phyloP scores from a whole-genome alignment of 1,140 invertebrate species.

The Penaeus chinensis region DNA sequence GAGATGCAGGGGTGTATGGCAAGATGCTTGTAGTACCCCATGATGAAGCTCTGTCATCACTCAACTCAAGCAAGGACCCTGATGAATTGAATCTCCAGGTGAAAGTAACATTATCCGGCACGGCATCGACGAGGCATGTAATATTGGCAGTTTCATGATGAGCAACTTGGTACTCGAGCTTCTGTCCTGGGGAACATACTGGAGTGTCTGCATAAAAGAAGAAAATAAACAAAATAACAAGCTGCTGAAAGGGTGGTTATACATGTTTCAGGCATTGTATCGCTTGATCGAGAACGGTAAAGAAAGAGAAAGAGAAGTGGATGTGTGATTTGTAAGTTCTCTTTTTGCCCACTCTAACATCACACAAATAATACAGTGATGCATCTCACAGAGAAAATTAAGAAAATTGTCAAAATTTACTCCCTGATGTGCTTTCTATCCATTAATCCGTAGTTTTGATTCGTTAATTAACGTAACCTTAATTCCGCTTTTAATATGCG shows the following conservation, averaged over 20 bases:
- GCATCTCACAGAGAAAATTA: too few relatives aligned
- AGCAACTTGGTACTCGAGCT: constrained; percentile 83
- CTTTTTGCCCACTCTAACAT: too few relatives aligned
- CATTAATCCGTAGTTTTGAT: too few relatives aligned
- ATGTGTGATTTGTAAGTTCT: too few relatives aligned
- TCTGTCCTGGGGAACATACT: constrained; percentile 81
- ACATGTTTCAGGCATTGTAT: too few relatives aligned
- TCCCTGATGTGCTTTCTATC: too few relatives aligned
- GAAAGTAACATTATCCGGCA: constrained; percentile 84
- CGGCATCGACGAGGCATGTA: constrained; percentile 86
- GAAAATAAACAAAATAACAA: neutral
- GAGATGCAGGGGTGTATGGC: constrained; percentile 82
- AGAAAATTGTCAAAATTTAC: too few relatives aligned
- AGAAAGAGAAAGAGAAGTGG: neutral
- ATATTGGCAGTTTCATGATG: constrained; percentile 83
- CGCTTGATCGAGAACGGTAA: neutral
- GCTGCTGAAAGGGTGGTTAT: too few relatives aligned
- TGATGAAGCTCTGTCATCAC: constrained; percentile 67
- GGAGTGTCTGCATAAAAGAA: constrained; percentile 79
- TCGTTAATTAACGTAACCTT: too few relatives aligned
- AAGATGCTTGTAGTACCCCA: constrained; percentile 77
- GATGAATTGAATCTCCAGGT: constrained; percentile 91
- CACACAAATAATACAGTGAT: too few relatives aligned
- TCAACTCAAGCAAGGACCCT: constrained; percentile 80
- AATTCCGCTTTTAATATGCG: too few relatives aligned